phyloP scores from a whole-genome alignment of 92 coral and sea anemone genomes.

The Virgularia gustaviana region DNA sequence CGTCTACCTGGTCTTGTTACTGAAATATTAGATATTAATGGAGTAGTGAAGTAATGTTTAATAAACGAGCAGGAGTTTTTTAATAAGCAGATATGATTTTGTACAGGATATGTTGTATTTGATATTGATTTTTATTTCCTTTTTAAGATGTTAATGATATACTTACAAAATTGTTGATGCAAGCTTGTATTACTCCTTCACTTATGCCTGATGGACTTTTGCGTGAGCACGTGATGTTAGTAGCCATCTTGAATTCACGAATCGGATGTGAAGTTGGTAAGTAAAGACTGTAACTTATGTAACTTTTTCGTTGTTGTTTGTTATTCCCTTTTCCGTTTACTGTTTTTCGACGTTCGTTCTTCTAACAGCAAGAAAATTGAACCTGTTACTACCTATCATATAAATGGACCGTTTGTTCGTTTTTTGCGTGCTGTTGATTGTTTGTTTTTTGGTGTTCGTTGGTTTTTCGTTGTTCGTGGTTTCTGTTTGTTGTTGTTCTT shows the following conservation, averaged over 20 bases:
- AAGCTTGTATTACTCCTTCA: conserved; percentile 73
- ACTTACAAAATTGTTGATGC: conserved; percentile 65
- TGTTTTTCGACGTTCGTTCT: neutral
- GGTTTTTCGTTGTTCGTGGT: too few relatives aligned
- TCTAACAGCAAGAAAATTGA: neutral
- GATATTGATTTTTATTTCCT: neutral
- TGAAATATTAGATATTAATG: neutral
- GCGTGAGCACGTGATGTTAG: conserved; percentile 81
- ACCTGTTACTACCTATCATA: too few relatives aligned
- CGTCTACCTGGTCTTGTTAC: too few relatives aligned
- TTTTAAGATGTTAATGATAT: conserved; percentile 77
- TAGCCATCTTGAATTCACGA: conserved; percentile 68
- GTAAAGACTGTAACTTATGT: too few relatives aligned
- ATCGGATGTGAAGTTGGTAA: conserved; percentile 91
- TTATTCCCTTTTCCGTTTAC: neutral
- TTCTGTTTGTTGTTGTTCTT: too few relatives aligned
- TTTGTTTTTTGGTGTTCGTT: too few relatives aligned
- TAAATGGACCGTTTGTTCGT: too few relatives aligned
- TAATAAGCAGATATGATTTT: neutral
- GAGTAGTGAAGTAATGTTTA: too few relatives aligned
- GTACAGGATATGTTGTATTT: neutral
- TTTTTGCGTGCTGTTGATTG: too few relatives aligned
- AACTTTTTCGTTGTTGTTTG: neutral
- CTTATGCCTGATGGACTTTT: conserved; percentile 84
- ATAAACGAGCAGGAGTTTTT: neutral